A percentile compares a stretch with the other conserved stretches of the same genome.
phyloP scores from a whole-genome alignment of 2,888 invertebrate genomes.

The Biston stratarius region DNA sequence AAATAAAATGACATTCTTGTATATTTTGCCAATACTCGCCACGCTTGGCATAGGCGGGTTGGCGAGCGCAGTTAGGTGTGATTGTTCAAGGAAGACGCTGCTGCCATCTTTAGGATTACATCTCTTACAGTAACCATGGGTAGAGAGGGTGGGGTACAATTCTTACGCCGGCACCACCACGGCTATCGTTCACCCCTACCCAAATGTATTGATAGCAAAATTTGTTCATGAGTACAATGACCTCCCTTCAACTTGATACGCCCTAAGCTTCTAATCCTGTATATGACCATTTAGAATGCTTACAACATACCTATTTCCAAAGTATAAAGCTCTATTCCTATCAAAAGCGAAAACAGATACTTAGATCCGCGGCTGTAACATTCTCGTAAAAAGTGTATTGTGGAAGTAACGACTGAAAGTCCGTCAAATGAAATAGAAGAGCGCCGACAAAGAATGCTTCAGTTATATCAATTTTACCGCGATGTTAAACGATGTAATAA shows the following conservation, averaged over 20 bases:
- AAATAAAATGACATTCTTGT: too few relatives aligned
- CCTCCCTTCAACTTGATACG: neutral
- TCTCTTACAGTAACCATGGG: too few relatives aligned
- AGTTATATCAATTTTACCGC: slow-evolving; percentile 69
- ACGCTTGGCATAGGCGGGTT: too few relatives aligned
- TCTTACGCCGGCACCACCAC: too few relatives aligned
- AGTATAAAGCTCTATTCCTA: slow-evolving; percentile 7
- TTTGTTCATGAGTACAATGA: too few relatives aligned
- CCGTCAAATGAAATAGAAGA: slow-evolving; percentile 59
- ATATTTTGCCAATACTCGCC: too few relatives aligned
- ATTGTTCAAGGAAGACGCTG: too few relatives aligned
- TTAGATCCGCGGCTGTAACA: slow-evolving; percentile 35
- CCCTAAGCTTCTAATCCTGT: neutral
- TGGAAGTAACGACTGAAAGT: slow-evolving; percentile 50
- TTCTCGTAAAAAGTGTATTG: slow-evolving; percentile 48
- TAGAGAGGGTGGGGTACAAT: too few relatives aligned
- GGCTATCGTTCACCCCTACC: too few relatives aligned
- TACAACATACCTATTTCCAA: neutral
- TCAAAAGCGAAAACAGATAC: slow-evolving; percentile 28
- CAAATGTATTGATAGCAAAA: too few relatives aligned
- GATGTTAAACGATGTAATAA: slow-evolving; percentile 69
- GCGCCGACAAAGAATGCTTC: slow-evolving; percentile 61
- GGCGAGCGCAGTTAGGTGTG: too few relatives aligned
- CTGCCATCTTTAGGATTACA: too few relatives aligned
- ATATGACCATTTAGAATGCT: neutral